Base-by-base conservation (phyloP, 2,888 invertebrate genomes). In the Junonia oenone region DNA sequence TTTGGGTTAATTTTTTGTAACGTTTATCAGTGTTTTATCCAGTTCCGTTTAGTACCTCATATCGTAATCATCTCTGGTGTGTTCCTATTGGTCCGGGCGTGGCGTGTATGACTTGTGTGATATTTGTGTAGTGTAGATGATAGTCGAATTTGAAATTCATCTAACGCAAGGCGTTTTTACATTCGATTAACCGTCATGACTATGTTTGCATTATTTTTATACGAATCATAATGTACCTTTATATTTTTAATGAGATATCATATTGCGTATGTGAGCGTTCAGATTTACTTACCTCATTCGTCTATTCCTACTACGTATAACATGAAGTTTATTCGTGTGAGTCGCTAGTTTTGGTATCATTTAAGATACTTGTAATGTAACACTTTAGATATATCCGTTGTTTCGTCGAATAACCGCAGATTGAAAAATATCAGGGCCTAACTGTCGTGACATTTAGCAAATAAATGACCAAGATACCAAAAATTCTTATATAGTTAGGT, bases 391-490 rank as follows among this genome's bases (percentile, higher is more conserved):
- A 58, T 64, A 69, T 71, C 67, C 59, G 56, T 71, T 43, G 45
- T 14, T 43, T 19, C 5, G 8, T 47, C 43, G 43, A 33, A 40
- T 40, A 47, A 60, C 22, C 46, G 52, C 66, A 69, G 64, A 68
- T 63, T 62, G 56, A 61, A 69, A 46, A 61, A 40, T 69, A 77
- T 57, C 68, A 63, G 79, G 78, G 79, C 83, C 81, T 84, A 81
- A 81, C 76, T 77, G 80, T 79, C 78, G 74, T 72, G 71, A 77
- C 69, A 64, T 75, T 68, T 71, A 72, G 68, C 66, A 68, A 68
- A 65, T 69, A 68, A 72, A 79, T 80, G 81, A 81, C 75, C 78
- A 80, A 80, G 73, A 83, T 80, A 81, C 81, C 79, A 81, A 81
- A 80, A 78, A 80, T 68, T 75, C 63, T 67, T 66, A 61, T 72